Evolutionary conservation across 2,888 invertebrate species (phyloP), one percentile per base, ranked within the genome.

Genomic region (Acrobasis consociella): DNA sequence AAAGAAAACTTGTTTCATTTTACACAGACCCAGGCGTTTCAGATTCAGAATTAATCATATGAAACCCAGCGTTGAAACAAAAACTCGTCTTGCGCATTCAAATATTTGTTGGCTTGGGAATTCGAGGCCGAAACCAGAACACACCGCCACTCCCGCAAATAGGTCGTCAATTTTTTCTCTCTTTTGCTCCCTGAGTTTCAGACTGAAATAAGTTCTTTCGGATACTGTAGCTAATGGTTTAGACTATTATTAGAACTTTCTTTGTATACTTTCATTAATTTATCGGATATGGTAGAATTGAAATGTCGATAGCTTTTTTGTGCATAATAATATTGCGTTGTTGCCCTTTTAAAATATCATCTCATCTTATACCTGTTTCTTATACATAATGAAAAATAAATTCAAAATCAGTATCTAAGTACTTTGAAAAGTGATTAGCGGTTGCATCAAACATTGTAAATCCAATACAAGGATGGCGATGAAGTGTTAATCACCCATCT

Each of bases 41-140:
- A 42, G 7, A 42, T 46, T 39, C 17, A 7, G 42, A 59, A 50
- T 17, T 60, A 60, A 60, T 50, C 50, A 50, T 50, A 51, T 60
- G 50, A 49, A 60, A 60, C 50, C 31, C 38, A 9, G 38, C 15
- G 50, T 60, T 49, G 59, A 51, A 60, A 60, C 59, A 60, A 60
- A 59, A 60, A 51, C 59, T 60, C 50, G 49, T 51, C 50, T 59
- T 17, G 59, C 17, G 39, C 59, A 50, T 60, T 60, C 49, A 60
- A 60, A 60, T 60, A 60, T 60, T 60, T 60, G 59, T 50, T 31
- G 11, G 59, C 59, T 51, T 15, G 49, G 50, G 59, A 60, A 60
- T 60, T 60, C 39, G 49, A 17, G 59, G 58, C 46, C 39, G 59
- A 51, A 50, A 60, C 38, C 16, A 38, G 58, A 59, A 59, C 58